A percentile compares a stretch with the other conserved stretches of the same genome.
Conservation (phyloP, 2,113 vertebrate genomes). For the Sapayoa aenigma region DNA sequence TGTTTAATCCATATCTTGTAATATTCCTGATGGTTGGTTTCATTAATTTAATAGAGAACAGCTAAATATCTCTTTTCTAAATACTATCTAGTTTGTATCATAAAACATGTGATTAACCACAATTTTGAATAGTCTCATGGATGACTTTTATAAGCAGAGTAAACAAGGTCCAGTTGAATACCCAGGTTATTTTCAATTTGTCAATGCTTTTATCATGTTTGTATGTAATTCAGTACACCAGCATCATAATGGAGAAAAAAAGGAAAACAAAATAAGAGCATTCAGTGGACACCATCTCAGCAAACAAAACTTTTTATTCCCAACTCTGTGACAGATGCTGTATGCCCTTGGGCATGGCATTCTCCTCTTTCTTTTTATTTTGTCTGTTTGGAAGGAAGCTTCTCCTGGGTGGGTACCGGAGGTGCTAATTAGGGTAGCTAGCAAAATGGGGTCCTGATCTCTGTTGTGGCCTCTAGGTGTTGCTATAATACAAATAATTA, state of each 20-base stretch:
- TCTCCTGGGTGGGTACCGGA: neutral
- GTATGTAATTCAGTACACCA: neutral
- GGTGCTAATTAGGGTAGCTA: neutral
- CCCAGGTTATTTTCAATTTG: neutral
- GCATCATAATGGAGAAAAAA: neutral
- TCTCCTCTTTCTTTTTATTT: neutral
- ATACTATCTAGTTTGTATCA: neutral
- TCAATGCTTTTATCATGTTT: neutral
- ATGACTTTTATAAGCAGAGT: neutral
- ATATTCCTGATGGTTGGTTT: neutral
- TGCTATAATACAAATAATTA: conserved; percentile 66
- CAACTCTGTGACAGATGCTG: neutral
- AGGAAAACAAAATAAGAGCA: neutral
- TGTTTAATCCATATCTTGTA: neutral
- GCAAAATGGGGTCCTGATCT: conserved; percentile 28
- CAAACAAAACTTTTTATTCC: neutral
- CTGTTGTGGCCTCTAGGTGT: conserved; percentile 57
- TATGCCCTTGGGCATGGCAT: neutral
- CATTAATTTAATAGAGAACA: neutral
- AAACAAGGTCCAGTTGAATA: neutral
- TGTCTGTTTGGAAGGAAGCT: neutral
- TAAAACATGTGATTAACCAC: neutral
- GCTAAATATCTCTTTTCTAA: neutral
- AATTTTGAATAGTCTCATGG: neutral
- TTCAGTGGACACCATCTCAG: neutral